Percentiles rank a stretch among this genome's conserved stretches.
These are phyloP conservation scores for Athalia rosae DNA, from an alignment of 2,888 invertebrate genomes.

Conservation along the genomic window DNA sequence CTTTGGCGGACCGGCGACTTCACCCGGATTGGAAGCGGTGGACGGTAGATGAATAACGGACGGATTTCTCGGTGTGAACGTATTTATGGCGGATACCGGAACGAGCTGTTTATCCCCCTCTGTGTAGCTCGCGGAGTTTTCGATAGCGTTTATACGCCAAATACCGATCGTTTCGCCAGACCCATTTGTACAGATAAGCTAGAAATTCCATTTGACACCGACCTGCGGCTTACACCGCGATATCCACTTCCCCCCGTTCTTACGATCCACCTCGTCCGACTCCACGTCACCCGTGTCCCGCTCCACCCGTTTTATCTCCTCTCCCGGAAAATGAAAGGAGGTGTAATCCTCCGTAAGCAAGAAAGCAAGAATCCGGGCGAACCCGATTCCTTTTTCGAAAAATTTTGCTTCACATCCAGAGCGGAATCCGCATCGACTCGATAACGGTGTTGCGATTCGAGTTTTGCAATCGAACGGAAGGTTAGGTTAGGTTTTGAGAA, in stretches of 20 bases:
- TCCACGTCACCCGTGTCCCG: background rate
- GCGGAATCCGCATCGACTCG: no score
- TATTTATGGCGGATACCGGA: conserved; percentile 44
- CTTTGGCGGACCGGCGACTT: no score
- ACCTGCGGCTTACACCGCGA: background rate
- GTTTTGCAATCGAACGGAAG: no score
- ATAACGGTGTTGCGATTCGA: no score
- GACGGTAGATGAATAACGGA: conserved; percentile 44
- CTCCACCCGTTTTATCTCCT: no score
- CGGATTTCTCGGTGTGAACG: conserved; percentile 40
- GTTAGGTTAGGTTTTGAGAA: no score
- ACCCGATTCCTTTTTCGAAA: no score
- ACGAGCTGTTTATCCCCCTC: conserved; percentile 45
- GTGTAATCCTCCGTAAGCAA: no score
- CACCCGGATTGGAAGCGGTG: conserved; percentile 6
- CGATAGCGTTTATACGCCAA: conserved; percentile 16
- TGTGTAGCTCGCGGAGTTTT: conserved; percentile 42
- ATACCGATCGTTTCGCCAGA: background rate
- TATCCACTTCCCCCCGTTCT: background rate
- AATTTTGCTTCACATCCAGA: no score
- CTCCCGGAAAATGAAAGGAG: no score
- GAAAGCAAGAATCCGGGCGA: no score
- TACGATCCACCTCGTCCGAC: background rate
- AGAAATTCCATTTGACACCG: conserved; percentile 5
- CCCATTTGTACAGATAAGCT: conserved; percentile 28